Conservation (phyloP, 2,113 vertebrate species). For the Otocyon megalotis region DNA sequence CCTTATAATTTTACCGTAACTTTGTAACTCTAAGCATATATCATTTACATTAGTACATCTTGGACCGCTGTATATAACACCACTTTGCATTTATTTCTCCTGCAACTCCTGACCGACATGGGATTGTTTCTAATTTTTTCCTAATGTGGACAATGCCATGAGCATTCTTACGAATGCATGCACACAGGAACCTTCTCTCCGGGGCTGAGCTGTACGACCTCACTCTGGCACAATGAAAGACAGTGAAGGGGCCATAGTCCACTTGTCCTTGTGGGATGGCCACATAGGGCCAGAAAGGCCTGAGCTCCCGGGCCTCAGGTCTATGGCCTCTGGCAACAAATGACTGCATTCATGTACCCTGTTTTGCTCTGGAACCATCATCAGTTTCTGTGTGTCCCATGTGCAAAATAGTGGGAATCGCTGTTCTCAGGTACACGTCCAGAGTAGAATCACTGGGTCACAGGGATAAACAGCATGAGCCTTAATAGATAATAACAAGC, state of each 20-base stretch:
- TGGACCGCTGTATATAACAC: not conserved
- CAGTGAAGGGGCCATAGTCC: too few species aligned
- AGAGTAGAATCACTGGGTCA: not conserved
- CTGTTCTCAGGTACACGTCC: rapidly evolving
- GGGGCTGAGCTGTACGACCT: not conserved
- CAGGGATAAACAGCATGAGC: too few species aligned
- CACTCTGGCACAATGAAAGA: not conserved
- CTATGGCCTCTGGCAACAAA: not conserved
- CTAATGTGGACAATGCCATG: not conserved
- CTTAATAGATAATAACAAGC: not conserved
- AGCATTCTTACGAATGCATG: not conserved
- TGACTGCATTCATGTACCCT: not conserved
- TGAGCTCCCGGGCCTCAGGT: not conserved
- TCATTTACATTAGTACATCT: not conserved
- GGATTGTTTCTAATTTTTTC: not conserved
- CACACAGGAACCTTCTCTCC: not conserved
- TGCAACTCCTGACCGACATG: not conserved
- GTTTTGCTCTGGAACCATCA: rapidly evolving
- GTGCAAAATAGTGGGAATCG: not conserved
- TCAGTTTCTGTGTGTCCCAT: not conserved
- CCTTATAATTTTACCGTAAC: not conserved
- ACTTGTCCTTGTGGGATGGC: not conserved
- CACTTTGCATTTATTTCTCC: not conserved
- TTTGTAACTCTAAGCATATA: not conserved
- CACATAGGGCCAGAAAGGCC: not conserved